Evolutionary conservation across 2,113 vertebrate genomes (phyloP), one percentile per base, ranked within the genome.

Genomic region (Rutilus rutilus): DNA sequence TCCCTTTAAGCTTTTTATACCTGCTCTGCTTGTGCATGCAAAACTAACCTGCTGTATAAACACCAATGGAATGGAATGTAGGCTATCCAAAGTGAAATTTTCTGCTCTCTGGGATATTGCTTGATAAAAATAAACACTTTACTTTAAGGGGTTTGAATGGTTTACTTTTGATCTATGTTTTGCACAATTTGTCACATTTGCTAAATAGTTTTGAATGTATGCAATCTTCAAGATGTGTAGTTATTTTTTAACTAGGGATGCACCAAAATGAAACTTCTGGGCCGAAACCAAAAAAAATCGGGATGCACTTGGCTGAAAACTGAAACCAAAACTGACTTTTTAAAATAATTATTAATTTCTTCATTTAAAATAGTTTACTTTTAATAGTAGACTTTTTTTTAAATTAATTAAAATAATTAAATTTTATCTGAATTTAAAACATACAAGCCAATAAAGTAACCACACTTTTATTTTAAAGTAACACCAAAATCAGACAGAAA

Each of bases 1-100:
- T 73, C 93, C 89, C 88, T 91, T 93, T 57, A 90, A 93, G 89
- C 92, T 93, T 84, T 90, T 93, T 94, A 91, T 42, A 78, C 74
- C 84, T 47, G 33, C 65, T 87, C 23, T 89, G 86, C 57, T 80
- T 84, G 42, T 92, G 90, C 92, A 93, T 94, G 91, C 86, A 84
- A 65, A 77, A 89, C 90, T 88, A 77, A 91, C 85, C 64, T 86
- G 79, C 82, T 89, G 10, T 64, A 77, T 15, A 84, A 10, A 89
- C 84, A 81, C 82, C n/a, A 74, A 52, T 69, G 50, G 47, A 74
- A 52, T 69, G 50, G 47, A 69, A 54, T 42, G 14, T 17, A 62
- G 30, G 2, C 65, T 42, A 50, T 80, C 23, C 23, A 54, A 33
- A 19, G 75, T 25, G 36, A 33, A 5, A 23, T 27, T 5, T 39